A percentile compares a stretch with the other conserved stretches of the same genome.
Evolutionary conservation across 2,797 vertebrate genomes (phyloP).

Genomic region (Glyptemys insculpta): DNA sequence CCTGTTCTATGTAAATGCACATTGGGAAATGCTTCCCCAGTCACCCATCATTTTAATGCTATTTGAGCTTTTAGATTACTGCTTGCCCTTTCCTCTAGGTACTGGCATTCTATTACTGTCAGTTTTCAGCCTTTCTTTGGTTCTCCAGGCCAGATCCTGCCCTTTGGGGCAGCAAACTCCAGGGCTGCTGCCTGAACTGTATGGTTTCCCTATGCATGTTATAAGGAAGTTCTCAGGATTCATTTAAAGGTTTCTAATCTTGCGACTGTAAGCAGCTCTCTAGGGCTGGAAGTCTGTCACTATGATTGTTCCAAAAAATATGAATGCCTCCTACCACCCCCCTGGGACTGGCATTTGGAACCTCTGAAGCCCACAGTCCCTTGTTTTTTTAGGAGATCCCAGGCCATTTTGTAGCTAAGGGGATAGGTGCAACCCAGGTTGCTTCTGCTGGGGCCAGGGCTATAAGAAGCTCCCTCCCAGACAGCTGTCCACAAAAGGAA

Average conservation of each 20-base stretch:
- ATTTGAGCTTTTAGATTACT: background rate
- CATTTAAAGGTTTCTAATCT: background rate
- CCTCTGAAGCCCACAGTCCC: background rate
- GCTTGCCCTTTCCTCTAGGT: background rate
- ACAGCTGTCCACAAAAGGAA: background rate
- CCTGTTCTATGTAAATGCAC: background rate
- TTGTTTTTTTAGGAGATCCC: background rate
- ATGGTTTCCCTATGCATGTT: background rate
- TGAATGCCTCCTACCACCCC: background rate
- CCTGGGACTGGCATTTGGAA: fast-evolving
- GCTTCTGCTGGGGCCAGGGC: background rate
- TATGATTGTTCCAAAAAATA: background rate
- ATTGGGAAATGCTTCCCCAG: background rate
- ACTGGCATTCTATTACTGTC: background rate
- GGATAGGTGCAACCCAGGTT: background rate
- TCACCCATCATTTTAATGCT: background rate
- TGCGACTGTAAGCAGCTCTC: background rate
- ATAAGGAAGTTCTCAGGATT: fast-evolving
- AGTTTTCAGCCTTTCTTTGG: background rate
- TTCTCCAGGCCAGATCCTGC: background rate
- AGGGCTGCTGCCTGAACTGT: background rate
- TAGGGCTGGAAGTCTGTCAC: background rate
- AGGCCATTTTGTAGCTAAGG: background rate
- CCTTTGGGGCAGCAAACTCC: background rate
- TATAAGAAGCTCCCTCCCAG: background rate